Conservation (phyloP, 2,888 invertebrate species). For the Oscheius sp. region DNA sequence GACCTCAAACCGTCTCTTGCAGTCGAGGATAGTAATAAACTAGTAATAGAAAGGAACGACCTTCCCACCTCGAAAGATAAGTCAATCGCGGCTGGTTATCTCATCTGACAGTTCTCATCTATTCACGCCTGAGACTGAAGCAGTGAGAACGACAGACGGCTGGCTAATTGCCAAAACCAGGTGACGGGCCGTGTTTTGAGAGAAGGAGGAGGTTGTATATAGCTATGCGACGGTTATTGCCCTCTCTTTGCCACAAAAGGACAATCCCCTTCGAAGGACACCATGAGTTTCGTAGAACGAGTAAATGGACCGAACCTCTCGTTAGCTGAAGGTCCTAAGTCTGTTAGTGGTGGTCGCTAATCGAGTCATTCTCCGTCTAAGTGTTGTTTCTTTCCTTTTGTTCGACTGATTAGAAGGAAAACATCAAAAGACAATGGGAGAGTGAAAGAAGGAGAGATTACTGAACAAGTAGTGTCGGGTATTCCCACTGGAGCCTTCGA, state of each 20-base stretch:
- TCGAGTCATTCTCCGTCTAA: slow-evolving; percentile 18
- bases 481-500: not conserved
- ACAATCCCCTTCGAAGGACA: too few relatives aligned
- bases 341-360: slow-evolving; percentile 25
- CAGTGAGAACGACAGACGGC: too few relatives aligned
- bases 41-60: too few relatives aligned
- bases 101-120: slow-evolving; percentile 4
- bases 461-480: not conserved
- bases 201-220: too few relatives aligned
- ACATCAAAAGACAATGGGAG: not conserved
- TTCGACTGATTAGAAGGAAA: not conserved
- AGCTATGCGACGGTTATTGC: too few relatives aligned
- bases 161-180: too few relatives aligned
- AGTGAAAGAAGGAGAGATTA: slow-evolving; percentile 7
- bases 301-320: too few relatives aligned
- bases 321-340: slow-evolving; percentile 19
- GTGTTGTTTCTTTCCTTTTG: slow-evolving; percentile 22
- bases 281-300: too few relatives aligned
- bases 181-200: too few relatives aligned
- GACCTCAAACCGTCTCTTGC: slow-evolving; percentile 31
- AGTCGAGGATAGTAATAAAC: too few relatives aligned
- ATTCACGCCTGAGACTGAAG: not conserved
- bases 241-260: too few relatives aligned
- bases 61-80: slow-evolving; percentile 11
- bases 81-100: slow-evolving; percentile 23